These are phyloP conservation scores for Aix galericulata DNA, from an alignment of 2,113 vertebrate species.

Conservation along the genomic window DNA sequence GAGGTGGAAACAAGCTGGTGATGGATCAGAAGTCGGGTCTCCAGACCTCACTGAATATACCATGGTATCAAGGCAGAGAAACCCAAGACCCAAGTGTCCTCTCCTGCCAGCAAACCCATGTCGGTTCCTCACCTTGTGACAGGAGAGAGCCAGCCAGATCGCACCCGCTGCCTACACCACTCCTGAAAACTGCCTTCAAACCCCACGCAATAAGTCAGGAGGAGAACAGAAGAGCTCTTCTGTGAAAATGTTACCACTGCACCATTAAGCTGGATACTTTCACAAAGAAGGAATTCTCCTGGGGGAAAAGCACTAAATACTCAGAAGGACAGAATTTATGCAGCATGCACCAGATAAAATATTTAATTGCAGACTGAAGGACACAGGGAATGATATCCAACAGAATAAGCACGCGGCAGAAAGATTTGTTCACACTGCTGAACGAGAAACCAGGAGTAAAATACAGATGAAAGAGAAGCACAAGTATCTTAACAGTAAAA, in stretches of 20 bases:
- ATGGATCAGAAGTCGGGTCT: neutral
- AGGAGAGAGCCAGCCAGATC: neutral
- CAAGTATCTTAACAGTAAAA: neutral
- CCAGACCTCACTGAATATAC: neutral
- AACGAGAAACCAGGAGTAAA: neutral
- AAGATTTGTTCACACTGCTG: neutral
- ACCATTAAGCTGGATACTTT: neutral
- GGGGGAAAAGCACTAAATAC: neutral
- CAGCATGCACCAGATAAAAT: constrained; percentile 6
- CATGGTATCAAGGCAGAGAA: accelerated
- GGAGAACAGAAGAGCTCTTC: neutral
- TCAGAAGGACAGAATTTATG: constrained; percentile 10
- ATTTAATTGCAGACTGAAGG: constrained; percentile 4
- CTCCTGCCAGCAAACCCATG: neutral
- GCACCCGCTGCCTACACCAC: neutral
- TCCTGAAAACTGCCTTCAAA: neutral
- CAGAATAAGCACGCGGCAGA: neutral
- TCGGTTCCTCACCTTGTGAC: neutral
- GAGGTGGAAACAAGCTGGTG: neutral
- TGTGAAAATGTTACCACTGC: neutral
- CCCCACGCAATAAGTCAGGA: neutral
- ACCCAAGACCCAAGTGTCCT: neutral
- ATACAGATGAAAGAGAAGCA: neutral
- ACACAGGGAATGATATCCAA: neutral
- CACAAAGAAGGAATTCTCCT: neutral